Evolutionary conservation across 2,113 vertebrate genomes (phyloP), one percentile per base, ranked within the genome.

Genomic region (Quiscalus mexicanus): DNA sequence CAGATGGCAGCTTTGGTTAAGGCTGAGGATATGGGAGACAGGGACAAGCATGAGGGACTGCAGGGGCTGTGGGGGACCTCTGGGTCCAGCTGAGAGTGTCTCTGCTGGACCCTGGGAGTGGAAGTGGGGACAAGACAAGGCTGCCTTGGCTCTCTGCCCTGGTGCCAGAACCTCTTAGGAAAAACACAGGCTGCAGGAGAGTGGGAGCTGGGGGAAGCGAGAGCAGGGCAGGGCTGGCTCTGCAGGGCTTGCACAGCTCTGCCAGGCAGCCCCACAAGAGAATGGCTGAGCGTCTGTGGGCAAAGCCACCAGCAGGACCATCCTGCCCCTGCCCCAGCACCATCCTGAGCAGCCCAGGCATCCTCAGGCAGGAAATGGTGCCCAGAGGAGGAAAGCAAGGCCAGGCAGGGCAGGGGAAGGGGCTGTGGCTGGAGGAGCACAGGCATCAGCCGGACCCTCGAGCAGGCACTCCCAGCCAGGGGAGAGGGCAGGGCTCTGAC

Each of bases 1-100:
- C 83, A 81, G 76, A 84, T 41, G 87, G 83, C 82, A 95, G 82
- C 92, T 96, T 95, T 97, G 96, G 96, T 96, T 95, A 88, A 74
- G 85, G 85, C 82, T 94, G 94, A 91, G 68, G 88, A 70, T 52
- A 55, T 0, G 1, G 75, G 88, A 82, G 44, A 77, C 6, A 20
- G 33, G 88, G 79, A 75, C 16, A 50, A 83, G 78, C 49, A 35
- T 0, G 33, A 60, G 50, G 62, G 33, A 77, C 47, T 10, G 33
- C 0, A 0, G 28, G 73, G 37, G 68, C 69, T n/a, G 35, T 0
- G 0, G 50, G 62, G 21, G 55, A 41, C 70, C 88, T 41, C 62
- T 13, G 47, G 41, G 49, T 82, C 71, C 3, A 59, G 17, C 60
- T 67, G 42, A 87, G 73, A 60, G 27, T 7, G 6, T 50, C 82